Base-by-base conservation (phyloP, 1,140 invertebrate genomes). In the Leucophenga varia region DNA sequence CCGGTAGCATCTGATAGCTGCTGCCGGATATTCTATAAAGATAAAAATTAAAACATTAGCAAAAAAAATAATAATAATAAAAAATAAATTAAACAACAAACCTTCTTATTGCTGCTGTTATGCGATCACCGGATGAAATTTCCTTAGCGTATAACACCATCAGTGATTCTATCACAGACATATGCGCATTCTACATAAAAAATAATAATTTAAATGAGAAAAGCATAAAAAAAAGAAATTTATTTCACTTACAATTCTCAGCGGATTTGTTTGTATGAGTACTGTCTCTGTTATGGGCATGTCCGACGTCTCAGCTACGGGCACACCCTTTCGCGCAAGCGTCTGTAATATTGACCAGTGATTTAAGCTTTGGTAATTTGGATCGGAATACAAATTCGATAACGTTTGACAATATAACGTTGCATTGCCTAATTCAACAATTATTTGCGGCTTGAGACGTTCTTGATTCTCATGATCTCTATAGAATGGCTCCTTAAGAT, bases 321-420 rank as follows among this genome's bases (percentile, higher is more conserved):
- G 91, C 28, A 97, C 88, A 37, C 93, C 93, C 76, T 96, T 96
- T 56, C 93, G 82, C 42, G 89, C 86, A 51, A 98, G 80, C 43
- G 92, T 92, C 79, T 96, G 92, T 59, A 95, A 82, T 57, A 96
- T 91, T 64, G 91, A 91, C 83, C 88, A 91, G 78, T 97, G 93
- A 80, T 93, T 95, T 50, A 96, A 84, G 79, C 91, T 93, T 79
- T 94, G 88, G 77, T 93, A 94, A 77, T 95, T 93, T 44, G 92
- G 93, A 80, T 98, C 95, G 39, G 91, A 91, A 78, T 98, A 98
- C 77, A 98, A 94, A 79, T 95, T 96, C 55, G 90, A 88, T 74
- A 97, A 80, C 36, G 94, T 94, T 75, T 93, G 81, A 77, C 94
- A 96, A 80, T 98, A 99, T 14, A 98, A 81, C 76, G 97, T 95